Base-by-base conservation (phyloP, 1,140 invertebrate genomes). In the Trachymyrmex septentrionalis region DNA sequence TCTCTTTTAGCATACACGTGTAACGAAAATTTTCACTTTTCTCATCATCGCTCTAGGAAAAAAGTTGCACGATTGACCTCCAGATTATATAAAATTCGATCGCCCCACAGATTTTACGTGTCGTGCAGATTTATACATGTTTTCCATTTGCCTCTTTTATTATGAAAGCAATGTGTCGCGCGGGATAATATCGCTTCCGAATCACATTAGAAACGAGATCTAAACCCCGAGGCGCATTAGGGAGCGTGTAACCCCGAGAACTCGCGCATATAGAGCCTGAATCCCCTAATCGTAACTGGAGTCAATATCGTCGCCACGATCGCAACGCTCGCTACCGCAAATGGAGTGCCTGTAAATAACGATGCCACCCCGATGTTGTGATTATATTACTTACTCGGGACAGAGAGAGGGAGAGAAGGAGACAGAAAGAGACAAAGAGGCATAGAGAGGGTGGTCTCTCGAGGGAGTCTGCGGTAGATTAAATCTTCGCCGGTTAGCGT, bases 401-500 rank as follows among this genome's bases (percentile, higher is more conserved):
- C 81, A 91, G 90, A 72, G 21, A 38, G 80, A 53, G 27, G 77
- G 78, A 88, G 63, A 53, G 82, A 86, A 80, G 5, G 88, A 90
- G 85, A 77, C 50, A n/a, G 57, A 44, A 53, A 85, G 82, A 64
- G 57, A 76, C 44, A 50, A 27, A 75, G 67, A 85, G 72, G 72
- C 71, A 66, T 73, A 21, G 59, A 21, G 71, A 67, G 82, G 53
- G 44, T 61, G 50, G 55, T 85, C 77, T 82, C 57, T 87, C 64
- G 84, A 85, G 86, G 87, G 86, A 90, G 87, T 88, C 87, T 86
- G 92, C 84, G 86, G 92, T 92, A 95, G 95, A 95, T 95, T 95
- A 95, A 95, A 95, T 95, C 94, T 94, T 92, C 91, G 91, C 93
- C 93, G 94, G 94, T 95, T 95, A 95, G 93, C 94, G 93, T 95